Evolutionary conservation across 2,888 invertebrate species (phyloP).

Genomic region (Dastarcus helophoroides): DNA sequence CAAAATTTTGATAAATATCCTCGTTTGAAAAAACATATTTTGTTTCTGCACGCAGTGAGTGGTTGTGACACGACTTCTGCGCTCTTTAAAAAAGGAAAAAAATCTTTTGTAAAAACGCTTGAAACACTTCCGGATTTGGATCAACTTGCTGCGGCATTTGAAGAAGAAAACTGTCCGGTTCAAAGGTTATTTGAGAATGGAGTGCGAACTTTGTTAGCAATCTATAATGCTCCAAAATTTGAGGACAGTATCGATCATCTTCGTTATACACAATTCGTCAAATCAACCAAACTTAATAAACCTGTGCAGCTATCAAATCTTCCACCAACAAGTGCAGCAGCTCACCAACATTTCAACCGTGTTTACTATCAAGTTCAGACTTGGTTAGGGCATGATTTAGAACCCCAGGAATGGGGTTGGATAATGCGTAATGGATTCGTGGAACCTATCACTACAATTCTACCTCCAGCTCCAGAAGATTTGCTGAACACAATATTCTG

Average conservation of each 20-base stretch:
- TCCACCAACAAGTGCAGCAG: constrained; percentile 29
- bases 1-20: no score
- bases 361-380: constrained; percentile 22
- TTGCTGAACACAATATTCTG: constrained; percentile 20
- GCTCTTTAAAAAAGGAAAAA: constrained; percentile 23
- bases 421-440: constrained; percentile 22
- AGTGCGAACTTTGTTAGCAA: constrained; percentile 22
- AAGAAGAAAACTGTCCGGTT: constrained; percentile 27
- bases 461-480: constrained; percentile 23
- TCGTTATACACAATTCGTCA: constrained; percentile 20
- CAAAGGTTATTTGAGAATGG: constrained; percentile 24
- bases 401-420: constrained; percentile 19
- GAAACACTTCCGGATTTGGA: constrained; percentile 24
- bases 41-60: constrained; percentile 18
- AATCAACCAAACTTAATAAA: constrained; percentile 26
- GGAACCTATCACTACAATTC: constrained; percentile 23
- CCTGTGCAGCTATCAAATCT: constrained; percentile 26
- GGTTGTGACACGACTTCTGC: constrained; percentile 21
- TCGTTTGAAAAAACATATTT: constrained; percentile 18
- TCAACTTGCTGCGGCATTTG: constrained; percentile 22
- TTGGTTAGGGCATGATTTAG: constrained; percentile 19
- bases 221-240: constrained; percentile 28
- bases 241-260: constrained; percentile 16
- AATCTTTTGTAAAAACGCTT: constrained; percentile 19
- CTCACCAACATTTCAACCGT: constrained; percentile 25